Evolutionary conservation across 2,888 invertebrate species (phyloP), one percentile per base, ranked within the genome.

Genomic region (Pemphredon lugubris): DNA sequence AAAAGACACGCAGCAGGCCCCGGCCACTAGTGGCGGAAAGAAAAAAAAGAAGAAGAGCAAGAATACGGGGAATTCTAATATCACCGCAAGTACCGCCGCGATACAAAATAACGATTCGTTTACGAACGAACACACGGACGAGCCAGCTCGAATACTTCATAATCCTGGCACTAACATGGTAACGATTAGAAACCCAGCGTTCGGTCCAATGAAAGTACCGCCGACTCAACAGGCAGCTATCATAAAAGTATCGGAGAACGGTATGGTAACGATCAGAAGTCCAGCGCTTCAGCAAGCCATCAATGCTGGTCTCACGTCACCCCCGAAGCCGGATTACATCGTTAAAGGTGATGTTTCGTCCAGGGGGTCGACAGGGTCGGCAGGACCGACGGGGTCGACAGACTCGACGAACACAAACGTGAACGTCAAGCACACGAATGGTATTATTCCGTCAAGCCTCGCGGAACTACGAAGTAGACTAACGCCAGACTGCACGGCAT

Each of bases 201-300:
- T 95, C 89, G 93, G 94, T 37, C 92, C 93, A 0, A 91, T 92
- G 74, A 87, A 89, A 54, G 92, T 92, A 0, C 91, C 92, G 64
- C 90, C 90, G 69, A 86, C 88, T 23, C 92, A 92, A 60, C 93
- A 93, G 53, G 93, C 93, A 2, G 92, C 94, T 2, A 94, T 94
- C 72, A 93, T 94, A 79, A 94, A 93, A 79, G 89, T 90, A 6
- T 93, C 93, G 75, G 94, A 93, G 70, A 93, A 94, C 83, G 95
- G 95, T 7, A 96, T 96, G 95, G 96, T 95, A 67, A 96, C 96
- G 0, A 96, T 96, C 51, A 91, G 96, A 9, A 96, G 95, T 89
- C 96, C 96, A 0, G 86, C 93, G 0, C 91, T 94, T 88, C 92
- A 90, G 20, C 90, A 87, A 18, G 89, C 90, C 0, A 90, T 90